Percentiles rank a stretch among this genome's conserved stretches.
Conservation (phyloP, 1,140 invertebrate species). For the Procambarus clarkii region DNA sequence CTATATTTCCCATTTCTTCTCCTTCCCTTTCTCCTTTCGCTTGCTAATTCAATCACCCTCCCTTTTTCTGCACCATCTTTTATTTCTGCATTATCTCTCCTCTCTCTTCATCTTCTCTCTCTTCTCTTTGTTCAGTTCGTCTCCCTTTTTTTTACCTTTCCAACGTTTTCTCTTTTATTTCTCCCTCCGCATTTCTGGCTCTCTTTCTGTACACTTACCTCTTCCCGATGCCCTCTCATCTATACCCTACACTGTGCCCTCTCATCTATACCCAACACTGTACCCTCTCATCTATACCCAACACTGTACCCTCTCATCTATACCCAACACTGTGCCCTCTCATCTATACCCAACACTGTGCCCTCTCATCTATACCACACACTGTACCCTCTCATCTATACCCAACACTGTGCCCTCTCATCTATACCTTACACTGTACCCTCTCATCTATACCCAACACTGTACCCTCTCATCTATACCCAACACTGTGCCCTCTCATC, state of each 20-base stretch:
- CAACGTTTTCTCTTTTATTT: not conserved
- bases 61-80: too few species aligned
- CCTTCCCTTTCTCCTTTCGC: too few species aligned
- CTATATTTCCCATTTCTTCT: too few species aligned
- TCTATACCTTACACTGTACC: not conserved
- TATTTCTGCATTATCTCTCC: too few species aligned
- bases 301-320: not conserved
- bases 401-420: not conserved
- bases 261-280: too few species aligned
- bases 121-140: not conserved
- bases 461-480: not conserved
- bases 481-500: not conserved
- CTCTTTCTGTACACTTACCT: not conserved
- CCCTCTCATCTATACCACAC: too few species aligned
- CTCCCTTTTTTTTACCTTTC: not conserved
- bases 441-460: not conserved
- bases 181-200: not conserved
- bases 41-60: too few species aligned
- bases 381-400: not conserved
- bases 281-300: too few species aligned
- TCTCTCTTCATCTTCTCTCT: too few species aligned
- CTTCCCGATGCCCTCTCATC: not conserved
- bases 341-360: not conserved
- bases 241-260: too few species aligned
- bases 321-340: not conserved